Evolutionary conservation across 2,888 invertebrate genomes (phyloP).

Genomic region (Cataglyphis livida): DNA sequence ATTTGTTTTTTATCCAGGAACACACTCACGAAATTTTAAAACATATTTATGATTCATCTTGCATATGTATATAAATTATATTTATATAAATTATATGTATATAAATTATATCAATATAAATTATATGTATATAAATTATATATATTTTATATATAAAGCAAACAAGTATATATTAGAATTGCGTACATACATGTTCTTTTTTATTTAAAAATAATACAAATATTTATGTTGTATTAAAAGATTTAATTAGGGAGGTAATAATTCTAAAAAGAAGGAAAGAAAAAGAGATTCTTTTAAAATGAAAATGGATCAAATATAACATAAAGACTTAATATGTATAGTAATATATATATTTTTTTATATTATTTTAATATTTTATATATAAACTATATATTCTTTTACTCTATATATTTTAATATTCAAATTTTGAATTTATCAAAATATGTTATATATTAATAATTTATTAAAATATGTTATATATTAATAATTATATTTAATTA

Average conservation of each 20-base stretch:
- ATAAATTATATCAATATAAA: background rate
- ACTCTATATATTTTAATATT: background rate
- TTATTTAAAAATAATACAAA: background rate
- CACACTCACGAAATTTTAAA: no score
- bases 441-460: background rate
- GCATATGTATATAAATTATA: background rate
- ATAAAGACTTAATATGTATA: background rate
- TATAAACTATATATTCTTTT: background rate
- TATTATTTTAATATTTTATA: background rate
- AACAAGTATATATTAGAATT: background rate
- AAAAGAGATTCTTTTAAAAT: background rate
- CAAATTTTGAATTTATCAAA: background rate
- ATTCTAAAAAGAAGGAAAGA: background rate
- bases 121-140: background rate
- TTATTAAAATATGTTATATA: background rate
- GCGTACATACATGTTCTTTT: background rate
- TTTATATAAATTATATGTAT: no score
- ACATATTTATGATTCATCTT: no score
- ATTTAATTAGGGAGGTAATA: background rate
- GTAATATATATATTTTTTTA: background rate
- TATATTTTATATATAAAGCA: background rate
- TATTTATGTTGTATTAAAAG: background rate
- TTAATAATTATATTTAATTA: background rate
- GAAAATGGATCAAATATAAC: background rate
- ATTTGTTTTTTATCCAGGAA: no score